Evolutionary conservation across 2,797 vertebrate genomes (phyloP), one percentile per base, ranked within the genome.

Genomic region (Hypotaenidia okinawae): DNA sequence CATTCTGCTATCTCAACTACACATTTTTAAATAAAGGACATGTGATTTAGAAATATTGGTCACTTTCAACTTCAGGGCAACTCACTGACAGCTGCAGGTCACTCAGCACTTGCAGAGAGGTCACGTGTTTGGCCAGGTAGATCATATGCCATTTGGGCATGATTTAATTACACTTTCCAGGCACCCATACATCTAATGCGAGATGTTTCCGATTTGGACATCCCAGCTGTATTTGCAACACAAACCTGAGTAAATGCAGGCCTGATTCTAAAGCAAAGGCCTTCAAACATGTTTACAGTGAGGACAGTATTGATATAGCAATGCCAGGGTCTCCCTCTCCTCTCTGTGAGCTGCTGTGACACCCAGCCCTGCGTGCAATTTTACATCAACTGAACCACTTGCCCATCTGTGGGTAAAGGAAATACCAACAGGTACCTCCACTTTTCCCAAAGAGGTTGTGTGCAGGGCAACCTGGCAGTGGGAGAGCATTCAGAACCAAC

Each of bases 101-200:
- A 92, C 41, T 61, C 74, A 82, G 74, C 25, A 77, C 61, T 87
- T 58, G 18, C 13, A 54, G 41, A 79, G 55, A 80, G n/a, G 61
- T 83, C 86, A 91, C 16, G 23, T 77, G 45, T 35, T 92, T 83
- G 92, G 54, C 77, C 82, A 92, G 63, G 90, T 94, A 94, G 19
- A 76, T 59, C 64, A 85, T 37, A 76, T 62, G 57, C 11, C 2
- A 1, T 63, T 87, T 81, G 47, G 88, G 86, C 70, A 78, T 28
- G 32, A 58, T 54, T 91, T 79, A 73, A 84, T 69, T 93, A 89
- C 13, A 5, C 72, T 79, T 92, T 59, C 66, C 83, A 95, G 45
- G 74, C 69, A 64, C 16, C 24, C 54, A 52, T 32, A 24, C 18
- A 61, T 23, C 57, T 59, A 75, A 37, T 18, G 6, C 14, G 68